Evolutionary conservation across 2,113 vertebrate species (phyloP).

Genomic region (Phoenicopterus ruber): DNA sequence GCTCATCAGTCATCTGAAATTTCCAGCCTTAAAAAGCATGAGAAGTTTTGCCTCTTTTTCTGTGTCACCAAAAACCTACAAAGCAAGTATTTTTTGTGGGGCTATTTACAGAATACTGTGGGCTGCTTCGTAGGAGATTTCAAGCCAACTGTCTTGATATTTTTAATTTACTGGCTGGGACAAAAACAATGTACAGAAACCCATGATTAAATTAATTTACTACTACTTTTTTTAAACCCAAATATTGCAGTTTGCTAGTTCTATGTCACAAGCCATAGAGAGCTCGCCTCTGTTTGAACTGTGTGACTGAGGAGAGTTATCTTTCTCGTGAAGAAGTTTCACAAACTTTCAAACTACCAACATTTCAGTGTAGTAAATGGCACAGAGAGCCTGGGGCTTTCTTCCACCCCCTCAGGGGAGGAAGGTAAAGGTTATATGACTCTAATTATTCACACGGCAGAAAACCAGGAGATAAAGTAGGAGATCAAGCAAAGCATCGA

Average conservation of each 20-base stretch:
- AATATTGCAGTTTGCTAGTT: not conserved
- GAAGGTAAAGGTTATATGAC: not conserved
- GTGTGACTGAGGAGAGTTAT: not conserved
- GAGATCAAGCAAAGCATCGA: not conserved
- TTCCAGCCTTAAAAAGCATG: not conserved
- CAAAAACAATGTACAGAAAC: not conserved
- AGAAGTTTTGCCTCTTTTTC: not conserved
- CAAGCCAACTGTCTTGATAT: not conserved
- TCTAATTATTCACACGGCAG: not conserved
- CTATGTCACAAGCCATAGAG: not conserved
- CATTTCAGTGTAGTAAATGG: not conserved
- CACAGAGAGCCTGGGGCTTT: not conserved
- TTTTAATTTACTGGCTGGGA: conserved; percentile 3
- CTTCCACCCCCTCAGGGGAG: not conserved
- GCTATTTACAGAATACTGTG: conserved; percentile 26
- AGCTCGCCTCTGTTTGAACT: not conserved
- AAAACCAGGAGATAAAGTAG: not conserved
- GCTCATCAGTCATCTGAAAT: not conserved
- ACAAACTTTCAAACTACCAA: not conserved
- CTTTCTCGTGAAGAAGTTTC: not conserved
- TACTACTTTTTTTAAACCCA: not conserved
- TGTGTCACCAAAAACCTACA: not conserved
- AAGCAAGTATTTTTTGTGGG: not conserved
- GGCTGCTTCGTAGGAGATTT: conserved; percentile 9
- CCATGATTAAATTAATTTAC: not conserved